Base-by-base conservation (phyloP, 2,888 invertebrate species). In the Panzeria rudis region DNA sequence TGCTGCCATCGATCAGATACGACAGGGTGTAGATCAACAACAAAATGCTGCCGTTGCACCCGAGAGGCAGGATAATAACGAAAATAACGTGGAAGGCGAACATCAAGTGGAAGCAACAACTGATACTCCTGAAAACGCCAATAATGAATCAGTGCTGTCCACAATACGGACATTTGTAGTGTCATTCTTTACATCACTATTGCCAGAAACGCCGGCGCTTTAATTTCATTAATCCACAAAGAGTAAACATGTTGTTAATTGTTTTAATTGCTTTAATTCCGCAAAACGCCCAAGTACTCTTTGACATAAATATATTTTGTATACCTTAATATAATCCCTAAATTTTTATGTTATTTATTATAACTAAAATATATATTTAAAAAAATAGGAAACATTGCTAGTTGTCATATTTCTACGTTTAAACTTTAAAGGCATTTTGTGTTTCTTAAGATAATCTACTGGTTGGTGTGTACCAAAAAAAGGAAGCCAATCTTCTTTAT, bases 101-200 rank as follows among this genome's bases (percentile, higher is more conserved):
- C 78, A 62, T 32, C 73, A 25, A 68, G 29, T 35, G 5, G 72
- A 86, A n/a, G 80, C 76, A 20, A 84, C 83, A 54, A 86, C 80
- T 6, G 89, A 86, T 25, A 47, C 80, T 50, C 84, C 83, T 32
- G 90, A 88, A 61, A 87, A 89, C 56, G 89, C 73, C 23, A 93
- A 93, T 89, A 92, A 94, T 89, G 95, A 95, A 64, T 94, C 96
- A 83, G 92, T 96, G 84, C 93, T 97, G 86, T 95, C 96, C 61
- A 94, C 97, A 23, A 95, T 97, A 25, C 97, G 97, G 96, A 97
- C 97, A 90, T 97, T 98, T 92, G 95, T 99, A 88, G 95, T 97
- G 0, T 96, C 98, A 2, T 98, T 99, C 93, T 98, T 99, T 92
- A 95, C 98, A 11, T 99, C 98, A 0, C 94, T 99, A 76, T 95